phyloP scores from a whole-genome alignment of 2,113 vertebrate genomes.

The Phyllopteryx taeniolatus region DNA sequence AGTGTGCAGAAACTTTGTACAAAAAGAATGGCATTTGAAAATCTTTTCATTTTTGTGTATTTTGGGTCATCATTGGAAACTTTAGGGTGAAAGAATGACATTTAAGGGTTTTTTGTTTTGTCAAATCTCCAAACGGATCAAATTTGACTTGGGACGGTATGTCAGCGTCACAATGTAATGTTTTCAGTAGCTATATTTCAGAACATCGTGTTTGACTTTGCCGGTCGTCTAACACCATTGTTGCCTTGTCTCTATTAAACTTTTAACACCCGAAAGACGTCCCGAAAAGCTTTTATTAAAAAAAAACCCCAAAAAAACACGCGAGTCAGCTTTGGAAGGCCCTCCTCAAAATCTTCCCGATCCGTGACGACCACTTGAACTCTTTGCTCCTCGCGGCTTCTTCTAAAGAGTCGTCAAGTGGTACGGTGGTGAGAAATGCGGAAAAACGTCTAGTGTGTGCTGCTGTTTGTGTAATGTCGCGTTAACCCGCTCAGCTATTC shows the following conservation, averaged over 20 bases:
- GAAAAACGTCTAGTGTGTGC: slow-evolving; percentile 37
- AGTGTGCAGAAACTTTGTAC: too few species aligned
- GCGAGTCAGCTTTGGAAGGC: slow-evolving; percentile 29
- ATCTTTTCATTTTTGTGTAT: too few species aligned
- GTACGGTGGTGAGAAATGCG: not conserved
- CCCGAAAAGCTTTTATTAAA: slow-evolving; percentile 67
- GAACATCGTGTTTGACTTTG: slow-evolving; percentile 59
- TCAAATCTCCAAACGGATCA: not conserved
- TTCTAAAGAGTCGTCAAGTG: not conserved
- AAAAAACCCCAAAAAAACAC: slow-evolving; percentile 31
- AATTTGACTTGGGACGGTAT: not conserved
- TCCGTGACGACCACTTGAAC: slow-evolving; percentile 72
- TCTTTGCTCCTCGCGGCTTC: slow-evolving; percentile 47
- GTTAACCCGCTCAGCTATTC: slow-evolving; percentile 70
- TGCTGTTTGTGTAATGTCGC: slow-evolving; percentile 65
- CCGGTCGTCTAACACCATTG: slow-evolving; percentile 40
- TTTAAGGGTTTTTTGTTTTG: too few species aligned
- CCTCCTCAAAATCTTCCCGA: slow-evolving; percentile 5
- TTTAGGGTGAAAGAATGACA: too few species aligned
- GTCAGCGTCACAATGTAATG: slow-evolving; percentile 20
- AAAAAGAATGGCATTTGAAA: too few species aligned
- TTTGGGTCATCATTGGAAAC: too few species aligned
- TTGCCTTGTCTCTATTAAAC: slow-evolving; percentile 49
- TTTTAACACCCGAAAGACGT: slow-evolving; percentile 63
- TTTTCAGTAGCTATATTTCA: slow-evolving; percentile 60